Conservation (phyloP, 2,888 invertebrate species). For the Eugnorisma glareosa region DNA sequence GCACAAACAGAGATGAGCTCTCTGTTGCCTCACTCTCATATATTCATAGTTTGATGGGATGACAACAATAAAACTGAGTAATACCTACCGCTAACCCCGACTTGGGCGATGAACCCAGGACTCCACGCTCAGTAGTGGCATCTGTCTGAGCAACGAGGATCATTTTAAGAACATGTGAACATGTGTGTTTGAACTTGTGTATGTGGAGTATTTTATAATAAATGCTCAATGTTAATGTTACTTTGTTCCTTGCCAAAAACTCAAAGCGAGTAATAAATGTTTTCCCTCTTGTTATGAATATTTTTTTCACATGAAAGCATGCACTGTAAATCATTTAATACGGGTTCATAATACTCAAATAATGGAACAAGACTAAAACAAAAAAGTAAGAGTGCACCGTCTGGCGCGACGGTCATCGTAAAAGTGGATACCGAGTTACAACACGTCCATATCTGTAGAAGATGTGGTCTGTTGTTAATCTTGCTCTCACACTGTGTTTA, state of each 20-base stretch:
- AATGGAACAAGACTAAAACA: background rate
- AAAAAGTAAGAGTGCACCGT: background rate
- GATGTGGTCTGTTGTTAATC: background rate
- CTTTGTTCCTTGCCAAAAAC: constrained; percentile 21
- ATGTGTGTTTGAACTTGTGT: background rate
- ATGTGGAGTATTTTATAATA: background rate
- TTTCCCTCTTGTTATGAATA: background rate
- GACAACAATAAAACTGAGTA: background rate
- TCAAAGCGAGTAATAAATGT: background rate
- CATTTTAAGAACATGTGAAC: too few species aligned
- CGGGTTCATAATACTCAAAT: background rate
- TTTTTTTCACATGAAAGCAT: background rate
- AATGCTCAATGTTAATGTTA: background rate
- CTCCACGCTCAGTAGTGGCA: background rate
- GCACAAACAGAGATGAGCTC: background rate
- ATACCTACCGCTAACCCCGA: background rate
- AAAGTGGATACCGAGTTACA: background rate
- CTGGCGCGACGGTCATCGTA: constrained; percentile 16
- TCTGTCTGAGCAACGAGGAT: background rate
- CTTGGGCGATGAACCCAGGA: background rate
- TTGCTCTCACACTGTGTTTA: background rate
- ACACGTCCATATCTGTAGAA: constrained; percentile 2
- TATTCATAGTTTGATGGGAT: background rate
- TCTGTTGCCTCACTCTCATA: background rate
- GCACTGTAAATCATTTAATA: background rate